Conservation (phyloP, 2,888 invertebrate species). For the Athetis lepigone region DNA sequence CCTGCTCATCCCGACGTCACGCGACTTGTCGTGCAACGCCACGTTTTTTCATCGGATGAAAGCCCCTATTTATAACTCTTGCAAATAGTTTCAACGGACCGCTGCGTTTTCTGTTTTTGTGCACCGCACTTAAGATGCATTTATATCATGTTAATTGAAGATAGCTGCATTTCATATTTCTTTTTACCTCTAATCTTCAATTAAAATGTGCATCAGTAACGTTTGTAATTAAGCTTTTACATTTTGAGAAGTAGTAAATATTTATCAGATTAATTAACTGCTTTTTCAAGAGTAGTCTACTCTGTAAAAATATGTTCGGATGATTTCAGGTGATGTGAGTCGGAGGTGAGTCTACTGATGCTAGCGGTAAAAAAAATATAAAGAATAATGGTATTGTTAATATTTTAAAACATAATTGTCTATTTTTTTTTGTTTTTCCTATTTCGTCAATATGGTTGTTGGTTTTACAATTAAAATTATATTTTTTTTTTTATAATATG, state of each 20-base stretch:
- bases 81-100: conserved; percentile 86
- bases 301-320: too few species aligned
- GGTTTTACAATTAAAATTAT: too few species aligned
- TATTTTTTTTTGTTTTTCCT: too few species aligned
- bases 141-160: conserved; percentile 71
- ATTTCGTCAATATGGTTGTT: too few species aligned
- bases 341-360: too few species aligned
- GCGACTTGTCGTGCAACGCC: conserved; percentile 82
- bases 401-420: too few species aligned
- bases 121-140: conserved; percentile 70
- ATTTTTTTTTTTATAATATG: too few species aligned
- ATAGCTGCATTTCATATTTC: conserved; percentile 51
- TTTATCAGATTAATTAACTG: conserved; percentile 8
- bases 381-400: too few species aligned
- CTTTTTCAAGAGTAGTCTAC: too few species aligned
- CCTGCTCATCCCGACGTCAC: conserved; percentile 77
- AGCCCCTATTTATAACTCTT: conserved; percentile 82
- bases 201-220: conserved; percentile 46
- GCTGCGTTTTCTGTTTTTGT: conserved; percentile 82
- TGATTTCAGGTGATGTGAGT: too few species aligned
- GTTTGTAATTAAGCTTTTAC: conserved; percentile 33
- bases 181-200: conserved; percentile 56
- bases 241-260: conserved; percentile 8
- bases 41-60: conserved; percentile 86
- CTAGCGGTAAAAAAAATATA: too few species aligned